A percentile compares a stretch with the other conserved stretches of the same genome.
phyloP scores from a whole-genome alignment of 2,113 vertebrate species.

The Leucoraja erinaceus region DNA sequence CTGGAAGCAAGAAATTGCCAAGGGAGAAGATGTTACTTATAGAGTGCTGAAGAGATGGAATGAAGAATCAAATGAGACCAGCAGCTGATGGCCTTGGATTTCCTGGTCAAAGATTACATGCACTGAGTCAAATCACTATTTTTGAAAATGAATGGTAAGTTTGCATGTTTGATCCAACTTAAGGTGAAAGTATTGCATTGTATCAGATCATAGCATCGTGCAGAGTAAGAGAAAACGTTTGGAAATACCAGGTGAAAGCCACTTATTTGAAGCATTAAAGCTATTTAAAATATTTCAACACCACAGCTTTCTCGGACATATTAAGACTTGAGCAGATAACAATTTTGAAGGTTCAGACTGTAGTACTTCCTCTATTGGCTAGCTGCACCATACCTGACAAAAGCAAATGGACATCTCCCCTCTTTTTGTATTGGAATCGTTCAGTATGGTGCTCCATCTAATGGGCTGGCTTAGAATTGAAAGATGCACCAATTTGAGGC shows the following conservation, averaged over 20 bases:
- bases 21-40: background rate
- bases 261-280: background rate
- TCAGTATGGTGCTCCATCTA: conserved; percentile 34
- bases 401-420: background rate
- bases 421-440: background rate
- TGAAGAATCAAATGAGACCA: background rate
- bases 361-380: background rate
- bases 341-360: background rate
- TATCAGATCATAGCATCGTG: background rate
- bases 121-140: background rate
- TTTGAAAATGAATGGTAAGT: background rate
- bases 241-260: background rate
- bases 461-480: conserved; percentile 23
- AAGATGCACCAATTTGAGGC: background rate
- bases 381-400: background rate
- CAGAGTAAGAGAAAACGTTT: background rate
- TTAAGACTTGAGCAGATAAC: background rate
- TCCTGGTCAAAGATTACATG: background rate
- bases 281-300: background rate
- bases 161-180: background rate
- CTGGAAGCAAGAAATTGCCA: background rate
- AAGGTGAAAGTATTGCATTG: background rate
- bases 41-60: background rate
- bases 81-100: background rate
- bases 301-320: background rate